Base-by-base conservation (phyloP, 2,888 invertebrate species). In the Acholoe squamosa region DNA sequence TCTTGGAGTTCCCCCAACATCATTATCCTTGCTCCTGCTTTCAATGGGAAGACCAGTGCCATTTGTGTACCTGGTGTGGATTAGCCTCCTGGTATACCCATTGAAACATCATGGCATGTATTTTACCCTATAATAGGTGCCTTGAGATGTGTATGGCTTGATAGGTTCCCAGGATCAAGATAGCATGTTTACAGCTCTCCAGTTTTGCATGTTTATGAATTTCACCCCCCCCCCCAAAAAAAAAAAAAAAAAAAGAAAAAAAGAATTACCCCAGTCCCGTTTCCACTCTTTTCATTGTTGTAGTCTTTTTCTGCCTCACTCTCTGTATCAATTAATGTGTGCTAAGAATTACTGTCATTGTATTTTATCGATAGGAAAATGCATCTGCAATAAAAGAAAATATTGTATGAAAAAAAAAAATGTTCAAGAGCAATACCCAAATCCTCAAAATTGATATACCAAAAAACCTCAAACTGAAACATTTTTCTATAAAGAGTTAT, bases 141-240 rank as follows among this genome's bases (percentile, higher is more conserved):
- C 19, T n/a, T 80, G 43, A 80, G 43, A 33, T 12, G 12, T 80
- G 80, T 80, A 33, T 80, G 80, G 80, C 80, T 80, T 80, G 33
- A 80, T 16, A 80, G 80, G 34, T n/a, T 5, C n/a, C n/a, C n/a
- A n/a, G n/a, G n/a, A 7, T 43, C 80, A 33, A n/a, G 19, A 25
- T 33, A 33, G 80, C 80, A 80, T 80, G 80, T 86, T 10, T 90
- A 91, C 52, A 91, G 91, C 28, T 61, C 19, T 61, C 22, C 61
- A 61, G 61, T 61, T 61, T 61, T 61, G 61, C 61, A 61, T 61
- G 61, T 61, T 19, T 19, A 61, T 61, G 19, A 61, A 19, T 61
- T 61, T 12, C 22, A 0, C 3, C n/a, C 19, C 14, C n/a, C n/a
- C n/a, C n/a, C n/a, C n/a, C n/a, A n/a, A n/a, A n/a, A n/a, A n/a